Evolutionary conservation across 2,888 invertebrate species (phyloP).

Genomic region (Conus canariensis): DNA sequence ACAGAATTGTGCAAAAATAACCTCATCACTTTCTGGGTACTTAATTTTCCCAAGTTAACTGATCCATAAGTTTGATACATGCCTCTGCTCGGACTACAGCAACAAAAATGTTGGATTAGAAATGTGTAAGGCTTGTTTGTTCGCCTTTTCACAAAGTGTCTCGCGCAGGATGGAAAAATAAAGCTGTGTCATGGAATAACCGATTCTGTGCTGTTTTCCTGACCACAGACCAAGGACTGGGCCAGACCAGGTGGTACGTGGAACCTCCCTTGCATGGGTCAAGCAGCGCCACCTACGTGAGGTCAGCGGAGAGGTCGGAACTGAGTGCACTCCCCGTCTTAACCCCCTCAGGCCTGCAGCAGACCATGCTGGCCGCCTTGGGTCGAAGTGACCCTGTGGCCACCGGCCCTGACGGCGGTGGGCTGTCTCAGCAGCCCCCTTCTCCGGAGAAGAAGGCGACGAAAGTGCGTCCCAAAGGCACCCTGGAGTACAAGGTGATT

Average conservation of each 20-base stretch:
- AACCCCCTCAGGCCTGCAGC: constrained; percentile 33
- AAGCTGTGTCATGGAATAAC: no score
- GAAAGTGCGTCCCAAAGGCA: constrained; percentile 60
- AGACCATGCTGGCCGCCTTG: constrained; percentile 36
- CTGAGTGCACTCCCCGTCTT: constrained; percentile 32
- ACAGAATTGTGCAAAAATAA: no score
- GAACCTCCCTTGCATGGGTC: neutral
- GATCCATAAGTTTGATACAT: no score
- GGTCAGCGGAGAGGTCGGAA: neutral
- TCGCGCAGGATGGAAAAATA: no score
- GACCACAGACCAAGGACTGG: neutral
- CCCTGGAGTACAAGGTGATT: constrained; percentile 60
- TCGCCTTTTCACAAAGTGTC: no score
- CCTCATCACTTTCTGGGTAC: no score
- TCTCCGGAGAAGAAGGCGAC: constrained; percentile 53
- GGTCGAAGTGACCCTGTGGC: constrained; percentile 18
- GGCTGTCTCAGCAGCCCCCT: neutral
- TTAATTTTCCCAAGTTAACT: no score
- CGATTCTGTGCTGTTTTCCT: no score
- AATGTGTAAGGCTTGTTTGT: no score
- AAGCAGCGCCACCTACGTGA: neutral
- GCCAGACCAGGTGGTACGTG: constrained; percentile 24
- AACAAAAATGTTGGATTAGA: no score
- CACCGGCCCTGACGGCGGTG: neutral
- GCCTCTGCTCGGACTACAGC: no score